Percentiles rank a stretch among this genome's conserved stretches.
phyloP scores from a whole-genome alignment of 2,888 invertebrate species.

The Ellobium chinense region DNA sequence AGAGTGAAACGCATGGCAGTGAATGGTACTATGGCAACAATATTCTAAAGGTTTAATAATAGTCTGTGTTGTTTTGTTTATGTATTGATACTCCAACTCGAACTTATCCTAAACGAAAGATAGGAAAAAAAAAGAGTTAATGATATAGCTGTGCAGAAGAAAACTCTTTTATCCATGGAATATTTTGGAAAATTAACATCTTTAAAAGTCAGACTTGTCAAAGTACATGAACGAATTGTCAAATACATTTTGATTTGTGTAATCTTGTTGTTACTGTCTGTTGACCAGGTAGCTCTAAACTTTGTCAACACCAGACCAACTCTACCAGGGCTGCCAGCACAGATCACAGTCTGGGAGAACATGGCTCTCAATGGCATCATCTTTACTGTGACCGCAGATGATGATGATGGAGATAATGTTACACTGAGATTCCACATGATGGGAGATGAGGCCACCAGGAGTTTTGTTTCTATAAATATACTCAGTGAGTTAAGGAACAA shows the following conservation, averaged over 20 bases:
- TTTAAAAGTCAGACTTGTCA: too few species aligned
- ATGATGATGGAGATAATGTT: constrained; percentile 9
- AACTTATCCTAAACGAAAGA: too few species aligned
- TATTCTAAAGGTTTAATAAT: too few species aligned
- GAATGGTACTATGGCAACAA: too few species aligned
- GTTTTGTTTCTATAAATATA: background rate
- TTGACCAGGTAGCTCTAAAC: background rate
- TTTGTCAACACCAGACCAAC: constrained; percentile 16
- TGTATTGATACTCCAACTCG: too few species aligned
- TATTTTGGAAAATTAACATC: too few species aligned
- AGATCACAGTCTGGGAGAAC: background rate
- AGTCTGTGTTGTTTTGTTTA: too few species aligned
- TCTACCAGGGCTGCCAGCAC: constrained; percentile 10
- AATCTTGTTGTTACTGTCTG: background rate
- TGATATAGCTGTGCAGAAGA: too few species aligned
- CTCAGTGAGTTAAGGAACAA: background rate
- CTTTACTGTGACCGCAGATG: background rate
- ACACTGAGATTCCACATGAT: background rate
- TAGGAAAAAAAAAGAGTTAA: too few species aligned
- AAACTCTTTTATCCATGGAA: too few species aligned
- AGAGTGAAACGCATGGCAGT: too few species aligned
- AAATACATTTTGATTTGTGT: background rate
- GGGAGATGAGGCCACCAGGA: background rate
- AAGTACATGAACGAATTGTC: background rate
- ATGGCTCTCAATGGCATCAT: background rate